Base-by-base conservation (phyloP, 2,113 vertebrate genomes). In the Rhabdornis inornatus region DNA sequence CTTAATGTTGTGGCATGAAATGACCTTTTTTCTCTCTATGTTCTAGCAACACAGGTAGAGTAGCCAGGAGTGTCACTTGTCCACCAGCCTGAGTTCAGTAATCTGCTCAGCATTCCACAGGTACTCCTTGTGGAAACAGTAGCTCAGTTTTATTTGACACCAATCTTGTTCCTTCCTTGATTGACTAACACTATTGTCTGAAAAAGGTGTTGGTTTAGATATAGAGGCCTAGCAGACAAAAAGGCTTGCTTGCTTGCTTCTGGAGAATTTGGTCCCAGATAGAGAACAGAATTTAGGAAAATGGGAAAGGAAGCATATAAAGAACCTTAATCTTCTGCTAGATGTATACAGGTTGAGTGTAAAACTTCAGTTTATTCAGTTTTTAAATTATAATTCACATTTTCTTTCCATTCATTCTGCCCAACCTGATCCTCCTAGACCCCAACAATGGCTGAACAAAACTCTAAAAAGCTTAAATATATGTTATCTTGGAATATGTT, bases 381-480 rank as follows among this genome's bases (percentile, higher is more conserved):
- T 53, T 28, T 30, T 30, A 28, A 53, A 1, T 27, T 65, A 10
- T 2, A 89, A 30, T 25, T 42, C 20, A 33, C 9, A 42, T 0
- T 82, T 87, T 87, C 23, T 76, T 33, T 56, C 13, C 30, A 8
- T 53, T 75, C 6, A 11, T 42, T 13, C 11, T 82, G 12, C 42
- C 18, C 23, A 56, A 1, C 10, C 28, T 1, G 0, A 8, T 60
- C 11, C 5, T 69, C 10, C 4, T 69, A 13, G 56, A 74, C 3
- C 3, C 10, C 2, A 7, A 3, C 4, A 66, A 5, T 13, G 16
- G 9, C 20, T 13, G 7, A 82, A 33, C 18, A 71, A 63, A 81
- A 17, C 2, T 11, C 15, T 20, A 1, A 22, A 72, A 92, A 55
- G 3, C 33, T 59, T 83, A 65, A 37, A 14, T 70, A 16, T 2